Percentiles rank a stretch among this genome's conserved stretches.
phyloP scores from a whole-genome alignment of 2,797 vertebrate species.

The Hirundo rustica region DNA sequence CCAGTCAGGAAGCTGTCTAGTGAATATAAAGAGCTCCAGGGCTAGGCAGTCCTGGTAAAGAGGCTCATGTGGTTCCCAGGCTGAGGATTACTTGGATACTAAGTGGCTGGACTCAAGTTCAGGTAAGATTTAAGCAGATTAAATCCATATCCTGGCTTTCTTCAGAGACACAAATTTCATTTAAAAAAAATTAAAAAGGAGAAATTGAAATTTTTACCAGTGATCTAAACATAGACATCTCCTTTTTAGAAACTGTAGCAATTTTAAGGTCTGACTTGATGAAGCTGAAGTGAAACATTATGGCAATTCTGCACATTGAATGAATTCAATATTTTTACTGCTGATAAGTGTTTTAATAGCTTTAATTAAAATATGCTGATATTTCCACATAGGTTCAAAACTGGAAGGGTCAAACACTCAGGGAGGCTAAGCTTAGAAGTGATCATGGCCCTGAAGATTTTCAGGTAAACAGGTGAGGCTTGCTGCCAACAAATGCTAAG shows the following conservation, averaged over 20 bases:
- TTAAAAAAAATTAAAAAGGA: background rate
- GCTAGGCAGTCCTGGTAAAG: background rate
- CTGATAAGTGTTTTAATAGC: background rate
- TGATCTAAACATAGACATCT: background rate
- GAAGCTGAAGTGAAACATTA: background rate
- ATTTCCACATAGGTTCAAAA: constrained; percentile 2
- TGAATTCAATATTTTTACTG: background rate
- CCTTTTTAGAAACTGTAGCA: background rate
- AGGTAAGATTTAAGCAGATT: background rate
- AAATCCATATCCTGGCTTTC: background rate
- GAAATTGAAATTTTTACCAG: background rate
- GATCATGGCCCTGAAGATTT: background rate
- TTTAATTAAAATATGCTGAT: background rate
- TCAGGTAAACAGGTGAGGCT: background rate
- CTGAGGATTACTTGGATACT: background rate
- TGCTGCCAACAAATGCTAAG: background rate
- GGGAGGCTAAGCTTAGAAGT: background rate
- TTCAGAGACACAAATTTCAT: background rate
- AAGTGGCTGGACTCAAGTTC: background rate
- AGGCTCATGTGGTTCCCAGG: background rate
- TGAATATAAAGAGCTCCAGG: background rate
- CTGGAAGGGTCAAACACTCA: background rate
- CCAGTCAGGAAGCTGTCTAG: background rate
- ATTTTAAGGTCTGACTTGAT: background rate
- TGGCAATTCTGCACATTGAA: background rate